phyloP scores from a whole-genome alignment of 2,888 invertebrate genomes.

The Chydorus sphaericus region DNA sequence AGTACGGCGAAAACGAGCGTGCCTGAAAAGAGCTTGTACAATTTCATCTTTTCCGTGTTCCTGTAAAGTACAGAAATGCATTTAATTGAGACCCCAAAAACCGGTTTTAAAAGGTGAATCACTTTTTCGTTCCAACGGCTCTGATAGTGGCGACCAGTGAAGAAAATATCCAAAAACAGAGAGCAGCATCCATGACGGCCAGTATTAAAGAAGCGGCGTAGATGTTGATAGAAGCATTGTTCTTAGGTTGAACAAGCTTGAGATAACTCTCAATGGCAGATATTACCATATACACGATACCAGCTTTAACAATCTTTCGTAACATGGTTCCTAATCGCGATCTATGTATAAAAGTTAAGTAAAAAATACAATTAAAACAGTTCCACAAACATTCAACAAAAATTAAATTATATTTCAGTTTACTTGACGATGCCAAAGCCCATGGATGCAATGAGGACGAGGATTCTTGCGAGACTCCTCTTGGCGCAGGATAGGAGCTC shows the following conservation, averaged over 20 bases:
- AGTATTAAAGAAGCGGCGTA: conserved; percentile 66
- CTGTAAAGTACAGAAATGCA: conserved; percentile 35
- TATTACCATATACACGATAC: conserved; percentile 64
- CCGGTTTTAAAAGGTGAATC: neutral
- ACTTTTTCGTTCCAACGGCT: conserved; percentile 66
- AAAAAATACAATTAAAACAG: too few relatives aligned
- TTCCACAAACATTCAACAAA: too few relatives aligned
- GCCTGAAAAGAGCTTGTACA: conserved; percentile 89
- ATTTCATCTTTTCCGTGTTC: conserved; percentile 74
- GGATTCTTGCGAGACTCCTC: conserved; percentile 75
- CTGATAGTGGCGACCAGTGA: conserved; percentile 81
- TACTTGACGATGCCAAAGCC: conserved; percentile 93
- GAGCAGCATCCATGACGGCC: conserved; percentile 40
- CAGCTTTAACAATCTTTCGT: conserved; percentile 73
- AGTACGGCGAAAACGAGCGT: conserved; percentile 79
- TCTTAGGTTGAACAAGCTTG: conserved; percentile 48
- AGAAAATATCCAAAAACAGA: conserved; percentile 90
- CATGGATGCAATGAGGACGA: conserved; percentile 84
- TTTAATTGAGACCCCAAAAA: neutral
- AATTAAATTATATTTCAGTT: too few relatives aligned
- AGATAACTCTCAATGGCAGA: conserved; percentile 77
- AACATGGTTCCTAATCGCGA: conserved; percentile 77
- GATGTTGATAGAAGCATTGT: conserved; percentile 44
- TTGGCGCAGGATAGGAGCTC: conserved; percentile 86
- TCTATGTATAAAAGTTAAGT: conserved; percentile 37